Evolutionary conservation across 2,113 vertebrate genomes (phyloP).

Genomic region (Strix aluco): DNA sequence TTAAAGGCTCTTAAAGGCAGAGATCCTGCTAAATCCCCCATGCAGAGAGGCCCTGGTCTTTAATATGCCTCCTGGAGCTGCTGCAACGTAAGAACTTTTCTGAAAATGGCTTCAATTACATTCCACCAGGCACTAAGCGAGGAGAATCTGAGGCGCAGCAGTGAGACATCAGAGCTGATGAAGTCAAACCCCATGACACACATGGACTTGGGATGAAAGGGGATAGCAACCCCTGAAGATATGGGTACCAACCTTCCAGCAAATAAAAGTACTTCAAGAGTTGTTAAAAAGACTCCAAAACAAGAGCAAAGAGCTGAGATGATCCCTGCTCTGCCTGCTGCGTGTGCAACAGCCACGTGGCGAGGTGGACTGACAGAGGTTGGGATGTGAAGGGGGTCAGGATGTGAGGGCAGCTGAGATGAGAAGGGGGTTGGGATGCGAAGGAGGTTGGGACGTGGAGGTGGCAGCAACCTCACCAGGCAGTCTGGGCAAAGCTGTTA

Average conservation of each 20-base stretch:
- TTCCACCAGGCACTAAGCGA: neutral
- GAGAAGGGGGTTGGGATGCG: neutral
- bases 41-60: fast-evolving
- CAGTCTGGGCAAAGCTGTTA: neutral
- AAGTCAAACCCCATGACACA: neutral
- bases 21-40: neutral
- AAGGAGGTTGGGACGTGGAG: neutral
- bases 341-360: neutral
- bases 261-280: neutral
- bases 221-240: neutral
- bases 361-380: neutral
- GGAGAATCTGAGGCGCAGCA: neutral
- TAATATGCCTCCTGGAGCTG: neutral
- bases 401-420: neutral
- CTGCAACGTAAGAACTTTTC: neutral
- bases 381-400: neutral
- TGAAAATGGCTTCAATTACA: neutral
- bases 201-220: neutral
- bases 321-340: neutral
- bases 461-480: neutral
- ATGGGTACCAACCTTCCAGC: neutral
- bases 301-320: neutral
- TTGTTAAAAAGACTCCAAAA: neutral
- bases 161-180: neutral
- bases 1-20: neutral